phyloP scores from a whole-genome alignment of 2,888 invertebrate genomes.

The Lepidonotus clava region DNA sequence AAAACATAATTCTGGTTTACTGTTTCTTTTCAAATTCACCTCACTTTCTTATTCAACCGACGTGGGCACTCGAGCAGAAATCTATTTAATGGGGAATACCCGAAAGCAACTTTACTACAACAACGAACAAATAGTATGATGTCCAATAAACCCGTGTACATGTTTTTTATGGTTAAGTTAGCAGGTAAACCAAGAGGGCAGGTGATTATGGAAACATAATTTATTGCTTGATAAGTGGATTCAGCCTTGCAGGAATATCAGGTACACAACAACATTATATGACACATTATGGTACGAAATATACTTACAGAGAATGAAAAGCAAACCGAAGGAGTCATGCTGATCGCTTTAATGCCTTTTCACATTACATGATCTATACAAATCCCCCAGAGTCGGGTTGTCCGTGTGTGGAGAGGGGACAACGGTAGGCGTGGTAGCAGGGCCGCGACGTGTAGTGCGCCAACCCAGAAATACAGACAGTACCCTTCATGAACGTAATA shows the following conservation, averaged over 20 bases:
- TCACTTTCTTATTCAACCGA: too few relatives aligned
- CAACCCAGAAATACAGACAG: too few relatives aligned
- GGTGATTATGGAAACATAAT: neutral
- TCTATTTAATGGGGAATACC: neutral
- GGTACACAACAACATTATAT: neutral
- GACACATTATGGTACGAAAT: neutral
- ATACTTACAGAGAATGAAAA: neutral
- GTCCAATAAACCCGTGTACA: neutral
- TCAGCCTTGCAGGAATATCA: neutral
- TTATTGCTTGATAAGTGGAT: slow-evolving; percentile 19
- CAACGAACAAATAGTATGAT: too few relatives aligned
- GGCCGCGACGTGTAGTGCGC: too few relatives aligned
- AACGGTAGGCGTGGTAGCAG: too few relatives aligned
- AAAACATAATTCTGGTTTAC: too few relatives aligned
- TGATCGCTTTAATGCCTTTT: slow-evolving; percentile 13
- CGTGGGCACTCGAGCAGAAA: too few relatives aligned
- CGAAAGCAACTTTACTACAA: too few relatives aligned
- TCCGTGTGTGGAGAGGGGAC: too few relatives aligned
- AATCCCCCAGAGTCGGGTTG: too few relatives aligned
- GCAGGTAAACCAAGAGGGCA: neutral
- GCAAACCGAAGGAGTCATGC: slow-evolving; percentile 12
- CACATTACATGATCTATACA: neutral
- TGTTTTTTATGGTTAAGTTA: neutral
- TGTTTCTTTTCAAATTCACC: too few relatives aligned
- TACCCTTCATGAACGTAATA: too few relatives aligned